Percentiles rank a stretch among this genome's conserved stretches.
These are phyloP conservation scores for Apamea monoglypha DNA, from an alignment of 2,888 invertebrate genomes.

Conservation along the genomic window DNA sequence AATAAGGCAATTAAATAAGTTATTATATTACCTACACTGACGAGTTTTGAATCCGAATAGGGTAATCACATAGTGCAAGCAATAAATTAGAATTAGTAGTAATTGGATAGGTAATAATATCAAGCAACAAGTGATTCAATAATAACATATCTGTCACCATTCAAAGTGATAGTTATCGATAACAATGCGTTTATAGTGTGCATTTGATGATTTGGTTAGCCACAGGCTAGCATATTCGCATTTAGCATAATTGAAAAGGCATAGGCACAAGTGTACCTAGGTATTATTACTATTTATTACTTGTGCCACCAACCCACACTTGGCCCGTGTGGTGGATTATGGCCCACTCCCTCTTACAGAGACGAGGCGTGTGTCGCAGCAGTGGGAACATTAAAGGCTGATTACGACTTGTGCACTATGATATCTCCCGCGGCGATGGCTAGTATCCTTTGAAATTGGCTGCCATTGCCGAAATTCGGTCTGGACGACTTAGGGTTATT, in stretches of 20 bases:
- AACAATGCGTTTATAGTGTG: constrained; percentile 1
- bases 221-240: neutral
- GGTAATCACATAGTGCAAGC: neutral
- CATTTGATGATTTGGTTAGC: constrained; percentile 22
- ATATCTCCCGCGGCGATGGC: neutral
- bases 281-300: neutral
- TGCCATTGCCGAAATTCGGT: too few species aligned
- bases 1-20: too few species aligned
- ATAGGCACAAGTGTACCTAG: neutral
- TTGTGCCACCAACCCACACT: neutral
- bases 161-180: neutral
- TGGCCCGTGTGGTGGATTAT: neutral
- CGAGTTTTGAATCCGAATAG: neutral
- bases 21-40: neutral
- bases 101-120: constrained; percentile 1
- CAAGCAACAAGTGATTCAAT: constrained; percentile 48
- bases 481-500: neutral
- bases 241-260: constrained; percentile 10
- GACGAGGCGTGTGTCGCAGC: neutral
- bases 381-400: neutral
- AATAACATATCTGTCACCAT: constrained; percentile 26
- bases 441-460: too few species aligned
- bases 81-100: constrained; percentile 10
- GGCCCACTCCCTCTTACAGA: neutral
- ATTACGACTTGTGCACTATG: neutral